Base-by-base conservation (phyloP, 2,888 invertebrate species). In the Tetragnatha montana region DNA sequence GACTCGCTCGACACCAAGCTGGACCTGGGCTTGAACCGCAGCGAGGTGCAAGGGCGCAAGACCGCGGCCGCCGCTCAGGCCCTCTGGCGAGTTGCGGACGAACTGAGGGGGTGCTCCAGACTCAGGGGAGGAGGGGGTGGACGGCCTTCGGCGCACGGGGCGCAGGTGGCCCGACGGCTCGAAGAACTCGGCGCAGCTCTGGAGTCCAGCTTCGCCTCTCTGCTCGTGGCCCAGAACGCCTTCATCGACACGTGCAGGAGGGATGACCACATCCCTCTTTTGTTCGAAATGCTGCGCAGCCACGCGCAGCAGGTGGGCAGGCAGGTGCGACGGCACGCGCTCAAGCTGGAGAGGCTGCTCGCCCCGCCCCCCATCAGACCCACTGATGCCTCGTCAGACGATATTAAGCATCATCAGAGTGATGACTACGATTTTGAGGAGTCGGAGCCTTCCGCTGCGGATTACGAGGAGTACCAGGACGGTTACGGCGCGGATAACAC, bases 191-290 rank as follows among this genome's bases (percentile, higher is more conserved):
- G 89, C 69, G 76, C 83, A 2, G 91, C 91, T 14, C 89, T 92
- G 6, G 92, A 92, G 70, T 84, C 88, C 60, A 92, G 92, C 68
- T 92, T 92, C 70, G 92, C 91, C 0, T 91, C 95, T 92, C 94
- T 96, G 22, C 92, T 95, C 87, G 94, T 95, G 50, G 95, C 95
- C 6, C 96, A 96, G 93, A 95, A 95, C 92, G 94, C 94, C 83
- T 96, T 96, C 93, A 94, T 95, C 79, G 95, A 96, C 93, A 95
- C 95, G 21, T 96, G 96, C 92, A 95, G 95, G 92, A 35, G 35
- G 35, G 35, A 35, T 4, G 35, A 35, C 35, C 35, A 35, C 35
- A 35, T 35, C 35, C 35, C 35, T 1, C 35, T 35, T 4, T 35
- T 35, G 35, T 35, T 35, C 35, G 35, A 35, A 35, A 35, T 35